A percentile compares a stretch with the other conserved stretches of the same genome.
Evolutionary conservation across 2,888 invertebrate species (phyloP).

Genomic region (Euzetes globulus): DNA sequence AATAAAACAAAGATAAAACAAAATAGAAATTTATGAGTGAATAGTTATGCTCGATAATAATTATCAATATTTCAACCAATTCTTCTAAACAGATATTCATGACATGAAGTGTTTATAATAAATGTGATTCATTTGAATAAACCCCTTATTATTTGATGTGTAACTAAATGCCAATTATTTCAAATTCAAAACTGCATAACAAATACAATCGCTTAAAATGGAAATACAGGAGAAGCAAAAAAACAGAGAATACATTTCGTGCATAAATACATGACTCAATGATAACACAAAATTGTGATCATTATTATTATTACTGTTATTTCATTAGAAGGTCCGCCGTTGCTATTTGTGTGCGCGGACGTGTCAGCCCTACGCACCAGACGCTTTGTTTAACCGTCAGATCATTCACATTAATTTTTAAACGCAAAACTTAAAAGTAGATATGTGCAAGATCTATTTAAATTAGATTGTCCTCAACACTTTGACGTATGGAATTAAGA

Average conservation of each 20-base stretch:
- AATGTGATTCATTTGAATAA: background rate
- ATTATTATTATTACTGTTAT: too few relatives aligned
- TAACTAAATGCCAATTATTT: slow-evolving; percentile 5
- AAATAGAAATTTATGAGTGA: background rate
- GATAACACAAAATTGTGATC: too few relatives aligned
- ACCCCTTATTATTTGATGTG: background rate
- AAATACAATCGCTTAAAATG: background rate
- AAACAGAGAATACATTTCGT: background rate
- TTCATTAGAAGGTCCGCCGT: too few relatives aligned
- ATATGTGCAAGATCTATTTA: too few relatives aligned
- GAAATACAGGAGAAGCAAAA: background rate
- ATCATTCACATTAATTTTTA: too few relatives aligned
- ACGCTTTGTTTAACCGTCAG: too few relatives aligned
- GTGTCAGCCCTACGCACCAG: too few relatives aligned
- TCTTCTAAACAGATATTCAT: background rate
- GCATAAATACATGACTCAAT: background rate
- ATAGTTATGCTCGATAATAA: background rate
- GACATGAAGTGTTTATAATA: background rate
- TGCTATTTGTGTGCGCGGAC: too few relatives aligned
- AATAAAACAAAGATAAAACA: background rate
- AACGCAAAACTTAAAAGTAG: too few relatives aligned
- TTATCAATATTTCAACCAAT: background rate
- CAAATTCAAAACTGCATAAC: background rate
- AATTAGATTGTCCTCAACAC: too few relatives aligned
- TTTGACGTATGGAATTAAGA: too few relatives aligned